Conservation (phyloP, 2,797 vertebrate species). For the Cheirogaleus major region DNA sequence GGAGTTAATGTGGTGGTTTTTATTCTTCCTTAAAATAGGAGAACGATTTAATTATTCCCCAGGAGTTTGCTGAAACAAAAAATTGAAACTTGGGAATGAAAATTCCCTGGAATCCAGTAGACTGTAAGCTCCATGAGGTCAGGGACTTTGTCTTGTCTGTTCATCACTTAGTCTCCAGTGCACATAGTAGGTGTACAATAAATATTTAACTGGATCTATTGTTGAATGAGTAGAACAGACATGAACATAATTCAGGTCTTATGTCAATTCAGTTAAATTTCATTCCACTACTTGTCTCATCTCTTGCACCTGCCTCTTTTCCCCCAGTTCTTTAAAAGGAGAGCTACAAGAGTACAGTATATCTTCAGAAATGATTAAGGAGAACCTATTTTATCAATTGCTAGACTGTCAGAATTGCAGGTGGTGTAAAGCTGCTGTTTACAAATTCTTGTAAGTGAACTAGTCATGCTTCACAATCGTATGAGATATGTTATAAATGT, state of each 20-base stretch:
- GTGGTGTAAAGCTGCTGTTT: not conserved
- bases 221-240: not conserved
- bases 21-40: slow-evolving; percentile 1
- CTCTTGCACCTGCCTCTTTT: not conserved
- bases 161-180: not conserved
- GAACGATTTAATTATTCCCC: not conserved
- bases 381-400: not conserved
- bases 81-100: not conserved
- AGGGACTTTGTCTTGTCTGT: not conserved
- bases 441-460: not conserved
- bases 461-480: not conserved
- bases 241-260: not conserved
- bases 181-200: not conserved
- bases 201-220: not conserved
- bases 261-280: slow-evolving; percentile 7
- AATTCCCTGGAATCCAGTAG: not conserved
- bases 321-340: not conserved
- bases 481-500: not conserved
- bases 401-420: not conserved
- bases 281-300: not conserved
- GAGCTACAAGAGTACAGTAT: not conserved
- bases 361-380: not conserved
- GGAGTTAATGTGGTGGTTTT: not conserved
- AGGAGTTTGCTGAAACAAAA: slow-evolving; percentile 6
- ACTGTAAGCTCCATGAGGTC: not conserved